Evolutionary conservation across 1,140 invertebrate genomes (phyloP).

Genomic region (Stratiolaelaps scimitus): DNA sequence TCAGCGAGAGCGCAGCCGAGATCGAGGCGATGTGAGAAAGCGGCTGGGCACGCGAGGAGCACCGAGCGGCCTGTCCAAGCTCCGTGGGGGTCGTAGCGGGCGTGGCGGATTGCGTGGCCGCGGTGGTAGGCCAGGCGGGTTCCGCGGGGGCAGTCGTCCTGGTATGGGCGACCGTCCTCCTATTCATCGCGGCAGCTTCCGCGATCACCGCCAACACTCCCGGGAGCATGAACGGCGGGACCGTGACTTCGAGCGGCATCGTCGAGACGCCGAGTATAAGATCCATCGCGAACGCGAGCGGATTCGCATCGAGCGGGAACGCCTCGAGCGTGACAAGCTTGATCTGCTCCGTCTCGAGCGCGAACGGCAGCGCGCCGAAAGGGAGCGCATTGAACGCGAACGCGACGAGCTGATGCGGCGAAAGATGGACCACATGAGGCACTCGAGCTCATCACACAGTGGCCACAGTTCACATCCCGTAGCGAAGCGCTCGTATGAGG

Average conservation of each 20-base stretch:
- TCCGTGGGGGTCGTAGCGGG: slow-evolving; percentile 24
- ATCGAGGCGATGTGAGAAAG: slow-evolving; percentile 23
- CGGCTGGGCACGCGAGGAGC: slow-evolving; percentile 4
- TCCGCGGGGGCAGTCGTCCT: slow-evolving; percentile 15
- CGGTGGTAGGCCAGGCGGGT: slow-evolving; percentile 5
- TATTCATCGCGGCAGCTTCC: background rate
- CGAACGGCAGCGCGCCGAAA: background rate
- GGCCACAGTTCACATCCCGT: no score
- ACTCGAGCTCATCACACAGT: background rate
- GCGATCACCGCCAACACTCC: slow-evolving; percentile 5
- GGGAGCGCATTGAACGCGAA: background rate
- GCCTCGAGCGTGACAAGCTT: slow-evolving; percentile 13
- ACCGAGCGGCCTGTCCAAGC: background rate
- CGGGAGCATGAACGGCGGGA: slow-evolving; percentile 12
- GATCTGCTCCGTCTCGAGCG: background rate
- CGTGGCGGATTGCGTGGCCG: slow-evolving; percentile 1
- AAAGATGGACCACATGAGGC: slow-evolving; percentile 1
- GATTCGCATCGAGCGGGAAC: slow-evolving; percentile 20
- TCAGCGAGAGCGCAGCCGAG: slow-evolving; percentile 1
- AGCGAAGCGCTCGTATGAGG: slow-evolving; percentile 9
- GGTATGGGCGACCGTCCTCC: background rate
- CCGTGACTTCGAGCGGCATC: background rate
- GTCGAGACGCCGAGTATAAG: slow-evolving; percentile 14
- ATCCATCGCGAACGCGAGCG: slow-evolving; percentile 7
- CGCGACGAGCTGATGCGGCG: slow-evolving; percentile 11